A percentile compares a stretch with the other conserved stretches of the same genome.
These are phyloP conservation scores for Drosophila cognata DNA, from an alignment of 2,888 invertebrate genomes.

Conservation along the genomic window DNA sequence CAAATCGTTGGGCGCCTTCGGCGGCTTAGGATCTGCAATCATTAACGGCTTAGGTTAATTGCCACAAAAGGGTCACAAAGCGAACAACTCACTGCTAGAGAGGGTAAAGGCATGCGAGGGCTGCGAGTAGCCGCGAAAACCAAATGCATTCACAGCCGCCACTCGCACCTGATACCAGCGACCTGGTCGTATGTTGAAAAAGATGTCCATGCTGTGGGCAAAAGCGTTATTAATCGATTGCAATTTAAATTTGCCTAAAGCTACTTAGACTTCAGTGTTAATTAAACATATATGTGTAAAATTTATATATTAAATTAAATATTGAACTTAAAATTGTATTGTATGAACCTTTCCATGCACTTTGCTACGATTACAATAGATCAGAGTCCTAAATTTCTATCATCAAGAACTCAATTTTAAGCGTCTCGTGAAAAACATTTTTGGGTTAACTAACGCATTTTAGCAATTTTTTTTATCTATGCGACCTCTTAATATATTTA, in stretches of 20 bases:
- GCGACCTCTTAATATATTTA: neutral
- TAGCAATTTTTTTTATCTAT: neutral
- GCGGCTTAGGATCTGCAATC: conserved; percentile 82
- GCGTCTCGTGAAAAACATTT: neutral
- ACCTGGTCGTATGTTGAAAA: conserved; percentile 86
- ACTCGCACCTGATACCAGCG: conserved; percentile 93
- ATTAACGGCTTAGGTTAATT: neutral
- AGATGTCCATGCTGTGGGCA: conserved; percentile 78
- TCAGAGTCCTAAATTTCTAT: neutral
- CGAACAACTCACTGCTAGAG: conserved; percentile 80
- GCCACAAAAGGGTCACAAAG: too few species aligned
- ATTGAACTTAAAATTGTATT: neutral
- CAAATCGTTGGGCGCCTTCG: conserved; percentile 82
- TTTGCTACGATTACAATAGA: neutral
- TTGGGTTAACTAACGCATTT: neutral
- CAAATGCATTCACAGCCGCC: conserved; percentile 90
- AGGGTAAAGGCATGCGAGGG: conserved; percentile 87
- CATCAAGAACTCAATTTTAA: neutral
- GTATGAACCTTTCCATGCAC: neutral
- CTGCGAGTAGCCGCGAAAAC: conserved; percentile 90
- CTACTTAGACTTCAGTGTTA: neutral
- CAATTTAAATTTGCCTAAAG: neutral
- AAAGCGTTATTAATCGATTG: neutral
- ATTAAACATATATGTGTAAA: neutral
- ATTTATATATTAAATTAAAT: neutral